Conservation (phyloP, 2,797 vertebrate species). For the Balearica regulorum region DNA sequence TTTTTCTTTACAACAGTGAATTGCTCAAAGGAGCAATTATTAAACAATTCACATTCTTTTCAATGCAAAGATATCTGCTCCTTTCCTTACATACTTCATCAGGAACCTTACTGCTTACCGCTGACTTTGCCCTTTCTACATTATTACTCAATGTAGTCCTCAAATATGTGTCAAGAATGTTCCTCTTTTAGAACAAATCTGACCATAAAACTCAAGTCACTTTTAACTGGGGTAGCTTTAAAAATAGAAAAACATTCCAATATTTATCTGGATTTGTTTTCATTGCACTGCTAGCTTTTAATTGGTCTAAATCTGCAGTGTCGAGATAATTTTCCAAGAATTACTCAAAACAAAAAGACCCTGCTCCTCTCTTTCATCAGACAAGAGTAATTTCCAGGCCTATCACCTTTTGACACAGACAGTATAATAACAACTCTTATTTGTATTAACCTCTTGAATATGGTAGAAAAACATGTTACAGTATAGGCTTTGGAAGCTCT, state of each 20-base stretch:
- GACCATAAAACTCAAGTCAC: background rate
- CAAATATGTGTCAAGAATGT: background rate
- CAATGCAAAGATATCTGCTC: background rate
- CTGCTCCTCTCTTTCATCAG: background rate
- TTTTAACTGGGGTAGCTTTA: background rate
- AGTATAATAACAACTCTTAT: background rate
- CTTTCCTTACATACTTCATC: background rate
- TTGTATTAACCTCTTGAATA: background rate
- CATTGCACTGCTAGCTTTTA: background rate
- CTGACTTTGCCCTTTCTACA: background rate
- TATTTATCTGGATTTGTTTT: background rate
- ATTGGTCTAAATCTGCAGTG: background rate
- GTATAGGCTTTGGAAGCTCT: background rate
- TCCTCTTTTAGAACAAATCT: background rate
- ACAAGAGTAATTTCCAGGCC: background rate
- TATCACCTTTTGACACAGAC: background rate
- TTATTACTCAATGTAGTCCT: background rate
- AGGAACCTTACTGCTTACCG: background rate
- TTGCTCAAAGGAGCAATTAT: background rate
- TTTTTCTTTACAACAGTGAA: background rate
- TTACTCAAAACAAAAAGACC: background rate
- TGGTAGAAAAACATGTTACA: background rate
- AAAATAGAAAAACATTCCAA: background rate
- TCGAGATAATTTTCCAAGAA: background rate
- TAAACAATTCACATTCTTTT: background rate